These are phyloP conservation scores for Toxotes chatareus DNA, from an alignment of 2,113 vertebrate genomes.

Conservation along the genomic window DNA sequence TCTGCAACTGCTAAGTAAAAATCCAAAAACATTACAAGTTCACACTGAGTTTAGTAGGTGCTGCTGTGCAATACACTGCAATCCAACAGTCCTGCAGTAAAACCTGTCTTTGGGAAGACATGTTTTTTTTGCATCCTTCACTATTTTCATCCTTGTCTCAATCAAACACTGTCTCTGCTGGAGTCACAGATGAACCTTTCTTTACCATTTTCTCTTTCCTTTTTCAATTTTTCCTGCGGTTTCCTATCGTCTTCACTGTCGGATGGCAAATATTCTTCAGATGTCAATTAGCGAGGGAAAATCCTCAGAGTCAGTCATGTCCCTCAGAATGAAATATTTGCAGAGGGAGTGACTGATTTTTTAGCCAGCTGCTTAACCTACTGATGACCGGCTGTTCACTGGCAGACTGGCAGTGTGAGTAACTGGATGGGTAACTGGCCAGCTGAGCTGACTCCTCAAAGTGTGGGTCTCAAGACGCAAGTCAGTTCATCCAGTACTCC, in stretches of 20 bases:
- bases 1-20: not conserved
- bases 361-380: constrained; percentile 17
- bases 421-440: constrained; percentile 21
- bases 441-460: constrained; percentile 7
- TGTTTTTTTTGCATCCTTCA: not conserved
- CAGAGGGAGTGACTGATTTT: constrained; percentile 6
- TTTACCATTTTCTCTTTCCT: not conserved
- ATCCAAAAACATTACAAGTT: not conserved
- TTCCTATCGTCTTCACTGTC: not conserved
- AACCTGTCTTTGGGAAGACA: not conserved
- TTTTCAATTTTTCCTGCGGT: not conserved
- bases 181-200: not conserved
- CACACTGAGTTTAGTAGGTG: not conserved
- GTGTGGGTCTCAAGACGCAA: not conserved
- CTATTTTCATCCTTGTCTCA: not conserved
- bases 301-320: constrained; percentile 2
- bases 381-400: constrained; percentile 39
- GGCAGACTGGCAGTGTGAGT: constrained; percentile 17
- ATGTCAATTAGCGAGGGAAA: not conserved
- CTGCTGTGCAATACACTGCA: not conserved
- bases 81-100: constrained; percentile 5
- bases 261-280: not conserved
- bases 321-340: too few relatives aligned
- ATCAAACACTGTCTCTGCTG: not conserved
- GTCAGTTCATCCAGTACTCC: not conserved